phyloP scores from a whole-genome alignment of 2,113 vertebrate species.

The Dissostichus mawsoni region DNA sequence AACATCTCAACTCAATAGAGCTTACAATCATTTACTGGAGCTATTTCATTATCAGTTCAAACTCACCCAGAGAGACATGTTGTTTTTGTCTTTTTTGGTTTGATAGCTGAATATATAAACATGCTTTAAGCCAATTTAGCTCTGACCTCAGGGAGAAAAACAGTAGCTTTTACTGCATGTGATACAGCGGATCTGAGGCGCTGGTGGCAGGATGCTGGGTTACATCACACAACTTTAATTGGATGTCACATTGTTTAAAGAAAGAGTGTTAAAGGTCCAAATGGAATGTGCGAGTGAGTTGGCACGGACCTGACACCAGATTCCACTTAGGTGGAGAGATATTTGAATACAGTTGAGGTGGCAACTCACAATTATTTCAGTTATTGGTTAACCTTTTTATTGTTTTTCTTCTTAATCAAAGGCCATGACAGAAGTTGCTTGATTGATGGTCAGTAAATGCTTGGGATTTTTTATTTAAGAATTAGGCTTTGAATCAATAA shows the following conservation, averaged over 20 bases:
- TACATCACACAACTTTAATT: constrained; percentile 52
- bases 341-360: neutral
- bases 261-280: constrained; percentile 2
- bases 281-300: constrained; percentile 20
- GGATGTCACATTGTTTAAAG: constrained; percentile 42
- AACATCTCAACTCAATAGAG: neutral
- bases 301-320: constrained; percentile 7
- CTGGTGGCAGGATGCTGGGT: constrained; percentile 32
- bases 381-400: neutral
- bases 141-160: constrained; percentile 37
- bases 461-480: neutral
- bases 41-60: constrained; percentile 34
- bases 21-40: neutral
- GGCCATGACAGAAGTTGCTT: neutral
- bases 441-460: neutral
- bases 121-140: constrained; percentile 42
- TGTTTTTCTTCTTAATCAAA: neutral
- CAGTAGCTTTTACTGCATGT: constrained; percentile 13
- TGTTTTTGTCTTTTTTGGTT: neutral
- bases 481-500: neutral
- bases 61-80: neutral
- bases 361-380: neutral
- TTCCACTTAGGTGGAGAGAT: constrained; percentile 16
- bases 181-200: constrained; percentile 38
- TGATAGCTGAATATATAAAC: constrained; percentile 18